Percentiles rank a stretch among this genome's conserved stretches.
Evolutionary conservation across 2,888 invertebrate species (phyloP).

Genomic region (Gasteruption jaculator): DNA sequence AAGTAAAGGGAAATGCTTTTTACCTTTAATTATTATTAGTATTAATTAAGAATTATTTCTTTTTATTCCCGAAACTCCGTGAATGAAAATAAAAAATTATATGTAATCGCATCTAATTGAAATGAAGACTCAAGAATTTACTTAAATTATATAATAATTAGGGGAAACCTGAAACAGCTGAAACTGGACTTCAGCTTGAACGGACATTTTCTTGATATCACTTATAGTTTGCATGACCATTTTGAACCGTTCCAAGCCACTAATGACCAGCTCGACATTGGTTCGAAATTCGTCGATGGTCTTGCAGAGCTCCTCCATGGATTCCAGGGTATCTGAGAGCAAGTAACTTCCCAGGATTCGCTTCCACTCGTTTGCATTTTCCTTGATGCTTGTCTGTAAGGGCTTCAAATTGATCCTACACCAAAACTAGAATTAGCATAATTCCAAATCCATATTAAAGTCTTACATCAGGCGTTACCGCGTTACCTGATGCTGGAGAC

Average conservation of each 20-base stretch:
- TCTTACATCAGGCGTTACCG: too few relatives aligned
- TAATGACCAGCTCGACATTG: constrained; percentile 73
- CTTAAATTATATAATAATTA: too few relatives aligned
- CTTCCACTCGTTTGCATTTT: constrained; percentile 79
- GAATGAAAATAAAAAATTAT: too few relatives aligned
- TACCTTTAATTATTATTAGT: background rate
- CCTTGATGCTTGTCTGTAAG: constrained; percentile 65
- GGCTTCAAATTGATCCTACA: constrained; percentile 65
- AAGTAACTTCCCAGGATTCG: constrained; percentile 67
- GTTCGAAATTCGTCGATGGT: constrained; percentile 64
- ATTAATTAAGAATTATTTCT: background rate
- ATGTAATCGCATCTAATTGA: background rate
- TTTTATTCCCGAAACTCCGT: too few relatives aligned
- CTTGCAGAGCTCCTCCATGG: constrained; percentile 65
- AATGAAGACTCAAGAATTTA: background rate
- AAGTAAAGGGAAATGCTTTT: too few relatives aligned
- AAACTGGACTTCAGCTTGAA: constrained; percentile 75
- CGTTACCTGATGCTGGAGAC: constrained; percentile 63
- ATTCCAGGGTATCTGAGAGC: constrained; percentile 61
- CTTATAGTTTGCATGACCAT: constrained; percentile 79
- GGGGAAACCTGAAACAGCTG: constrained; percentile 51
- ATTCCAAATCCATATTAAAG: background rate
- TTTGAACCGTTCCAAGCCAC: constrained; percentile 77
- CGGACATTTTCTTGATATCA: constrained; percentile 68
- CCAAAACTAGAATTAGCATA: too few relatives aligned